Conservation (phyloP, 2,888 invertebrate species). For the Eulithis prunata region DNA sequence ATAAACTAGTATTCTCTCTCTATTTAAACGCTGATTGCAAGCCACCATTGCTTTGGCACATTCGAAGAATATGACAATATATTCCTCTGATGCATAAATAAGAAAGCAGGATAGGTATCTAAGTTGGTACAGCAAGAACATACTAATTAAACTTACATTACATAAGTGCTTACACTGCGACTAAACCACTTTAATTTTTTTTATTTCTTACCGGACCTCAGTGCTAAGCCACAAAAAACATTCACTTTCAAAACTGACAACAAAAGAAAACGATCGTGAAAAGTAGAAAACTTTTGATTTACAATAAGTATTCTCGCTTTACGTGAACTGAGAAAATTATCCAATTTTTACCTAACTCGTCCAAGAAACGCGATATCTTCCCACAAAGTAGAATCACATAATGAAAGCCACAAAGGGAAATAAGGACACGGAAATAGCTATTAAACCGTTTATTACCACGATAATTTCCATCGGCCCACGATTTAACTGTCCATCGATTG, state of each 20-base stretch:
- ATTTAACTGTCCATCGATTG: conserved; percentile 51
- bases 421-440: conserved; percentile 47
- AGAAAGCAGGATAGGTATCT: not conserved
- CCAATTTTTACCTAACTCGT: conserved; percentile 28
- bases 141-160: no score
- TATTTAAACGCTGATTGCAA: not conserved
- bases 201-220: not conserved
- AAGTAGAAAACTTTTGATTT: conserved; percentile 26
- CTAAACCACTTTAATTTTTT: no score
- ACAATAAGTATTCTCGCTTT: conserved; percentile 24
- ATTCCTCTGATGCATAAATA: not conserved
- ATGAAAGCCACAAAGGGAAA: conserved; percentile 39
- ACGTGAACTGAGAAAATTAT: conserved; percentile 33
- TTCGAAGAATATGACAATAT: not conserved
- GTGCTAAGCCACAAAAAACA: not conserved
- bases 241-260: conserved; percentile 9
- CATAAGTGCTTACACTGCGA: no score
- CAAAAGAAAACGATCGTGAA: conserved; percentile 6
- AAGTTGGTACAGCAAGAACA: no score
- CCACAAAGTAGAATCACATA: conserved; percentile 36
- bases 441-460: conserved; percentile 55
- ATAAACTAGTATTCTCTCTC: not conserved
- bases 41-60: conserved; percentile 9
- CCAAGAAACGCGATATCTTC: conserved; percentile 35
- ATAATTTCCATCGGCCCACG: conserved; percentile 49